Evolutionary conservation across 2,113 vertebrate genomes (phyloP), one percentile per base, ranked within the genome.

Genomic region (Thymallus thymallus): DNA sequence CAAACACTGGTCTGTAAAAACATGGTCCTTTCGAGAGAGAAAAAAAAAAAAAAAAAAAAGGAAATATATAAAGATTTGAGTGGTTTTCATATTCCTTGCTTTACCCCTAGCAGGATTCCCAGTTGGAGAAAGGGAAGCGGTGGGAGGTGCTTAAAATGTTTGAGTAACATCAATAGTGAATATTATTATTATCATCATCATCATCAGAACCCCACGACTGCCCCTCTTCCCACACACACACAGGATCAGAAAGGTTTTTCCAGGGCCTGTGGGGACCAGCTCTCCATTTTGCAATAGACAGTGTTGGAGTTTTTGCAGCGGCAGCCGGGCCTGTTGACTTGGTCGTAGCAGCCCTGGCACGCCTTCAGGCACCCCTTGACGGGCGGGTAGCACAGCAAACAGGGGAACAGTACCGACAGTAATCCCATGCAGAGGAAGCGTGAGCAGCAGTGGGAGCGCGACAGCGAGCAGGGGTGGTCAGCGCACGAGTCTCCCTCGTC

Each of bases 251-350:
- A 97, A 4, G 93, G 96, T 74, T 99, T 99, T 32, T 93, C 95
- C 87, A 91, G 95, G 71, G 77, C 87, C 80, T 90, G 92, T 10
- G 94, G 92, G 35, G 94, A 92, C 91, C 95, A 96, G 92, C 93
- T 94, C 91, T 98, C 95, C 94, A 98, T 96, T 92, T 97, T 98
- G 90, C 98, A 97, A 88, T 98, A 98, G 80, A 99, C 98, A 1
- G 97, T 95, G 92, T 99, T 99, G 86, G 96, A 98, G 95, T 96
- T 98, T 92, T 96, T 97, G 91, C 98, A 99, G 69, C 98, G 92
- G 89, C 98, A 99, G 10, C 98, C 97, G 0, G 98, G 98, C 72
- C 97, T 90, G 80, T 93, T 94, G 68, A 95, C 64, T 69, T 94
- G 94, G 91, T 99, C 97, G 16, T 99, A 96, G 87, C 96, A 98